These are phyloP conservation scores for Spilogale gracilis DNA, from an alignment of 2,113 vertebrate species.

Conservation along the genomic window DNA sequence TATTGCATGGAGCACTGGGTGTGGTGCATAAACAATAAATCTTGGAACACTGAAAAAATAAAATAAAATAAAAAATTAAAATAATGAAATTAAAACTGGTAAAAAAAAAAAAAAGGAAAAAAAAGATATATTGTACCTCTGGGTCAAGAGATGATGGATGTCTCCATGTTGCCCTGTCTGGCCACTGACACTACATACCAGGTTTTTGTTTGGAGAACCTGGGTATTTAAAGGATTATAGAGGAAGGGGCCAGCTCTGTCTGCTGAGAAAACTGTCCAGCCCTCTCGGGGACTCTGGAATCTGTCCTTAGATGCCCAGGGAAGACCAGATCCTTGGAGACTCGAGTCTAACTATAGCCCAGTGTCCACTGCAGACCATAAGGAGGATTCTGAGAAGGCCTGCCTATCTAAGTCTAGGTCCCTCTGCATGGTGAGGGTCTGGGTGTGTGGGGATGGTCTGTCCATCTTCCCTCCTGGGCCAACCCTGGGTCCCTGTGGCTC, in stretches of 20 bases:
- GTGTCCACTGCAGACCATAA: neutral
- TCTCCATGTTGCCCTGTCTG: neutral
- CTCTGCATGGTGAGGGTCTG: neutral
- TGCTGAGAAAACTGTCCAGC: neutral
- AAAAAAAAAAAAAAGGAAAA: neutral
- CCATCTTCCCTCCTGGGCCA: neutral
- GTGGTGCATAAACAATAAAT: too few relatives aligned
- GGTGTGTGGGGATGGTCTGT: neutral
- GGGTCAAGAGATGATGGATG: too few relatives aligned
- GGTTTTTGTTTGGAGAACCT: neutral
- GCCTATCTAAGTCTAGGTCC: neutral
- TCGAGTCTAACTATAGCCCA: accelerated
- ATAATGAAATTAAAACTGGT: too few relatives aligned
- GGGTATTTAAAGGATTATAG: neutral
- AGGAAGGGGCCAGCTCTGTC: neutral
- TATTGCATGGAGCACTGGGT: too few relatives aligned
- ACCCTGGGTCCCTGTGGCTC: neutral
- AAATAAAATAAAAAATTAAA: too few relatives aligned
- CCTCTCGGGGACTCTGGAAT: neutral
- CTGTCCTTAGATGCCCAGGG: neutral
- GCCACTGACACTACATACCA: neutral
- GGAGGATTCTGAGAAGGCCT: neutral
- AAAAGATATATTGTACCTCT: neutral
- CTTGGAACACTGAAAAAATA: too few relatives aligned
- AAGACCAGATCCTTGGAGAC: neutral